phyloP scores from a whole-genome alignment of 2,888 invertebrate genomes.

The Rhodophaea formosa region DNA sequence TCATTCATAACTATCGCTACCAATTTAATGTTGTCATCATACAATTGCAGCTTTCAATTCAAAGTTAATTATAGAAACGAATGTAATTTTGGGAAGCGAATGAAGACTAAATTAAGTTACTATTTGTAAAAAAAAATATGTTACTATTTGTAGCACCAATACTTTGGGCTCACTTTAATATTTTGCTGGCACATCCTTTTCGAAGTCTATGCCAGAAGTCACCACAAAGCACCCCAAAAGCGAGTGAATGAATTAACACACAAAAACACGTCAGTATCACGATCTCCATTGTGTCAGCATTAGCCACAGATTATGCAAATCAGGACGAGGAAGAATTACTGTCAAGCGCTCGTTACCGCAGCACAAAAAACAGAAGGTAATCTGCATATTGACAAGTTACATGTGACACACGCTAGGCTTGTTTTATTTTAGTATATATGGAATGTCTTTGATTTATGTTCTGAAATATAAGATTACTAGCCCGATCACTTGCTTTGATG shows the following conservation, averaged over 20 bases:
- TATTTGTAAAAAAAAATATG: too few relatives aligned
- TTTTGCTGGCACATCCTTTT: not conserved
- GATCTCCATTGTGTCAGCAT: slow-evolving; percentile 38
- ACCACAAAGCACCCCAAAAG: not conserved
- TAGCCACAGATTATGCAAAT: slow-evolving; percentile 59
- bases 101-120: too few relatives aligned
- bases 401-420: not conserved
- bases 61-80: too few relatives aligned
- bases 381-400: not conserved
- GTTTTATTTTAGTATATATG: not conserved
- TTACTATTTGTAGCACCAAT: too few relatives aligned
- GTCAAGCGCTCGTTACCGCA: slow-evolving; percentile 53
- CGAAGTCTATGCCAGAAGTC: not conserved
- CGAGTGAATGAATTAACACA: slow-evolving; percentile 20
- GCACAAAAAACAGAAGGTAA: slow-evolving; percentile 5
- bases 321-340: slow-evolving; percentile 58
- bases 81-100: too few relatives aligned
- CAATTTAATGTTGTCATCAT: too few relatives aligned
- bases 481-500: too few relatives aligned
- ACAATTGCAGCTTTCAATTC: too few relatives aligned
- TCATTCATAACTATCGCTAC: too few relatives aligned
- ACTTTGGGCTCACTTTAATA: too few relatives aligned
- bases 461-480: too few relatives aligned
- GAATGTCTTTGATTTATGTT: not conserved
- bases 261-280: slow-evolving; percentile 27